Evolutionary conservation across 2,113 vertebrate species (phyloP).

Genomic region (Psittacus erithacus): DNA sequence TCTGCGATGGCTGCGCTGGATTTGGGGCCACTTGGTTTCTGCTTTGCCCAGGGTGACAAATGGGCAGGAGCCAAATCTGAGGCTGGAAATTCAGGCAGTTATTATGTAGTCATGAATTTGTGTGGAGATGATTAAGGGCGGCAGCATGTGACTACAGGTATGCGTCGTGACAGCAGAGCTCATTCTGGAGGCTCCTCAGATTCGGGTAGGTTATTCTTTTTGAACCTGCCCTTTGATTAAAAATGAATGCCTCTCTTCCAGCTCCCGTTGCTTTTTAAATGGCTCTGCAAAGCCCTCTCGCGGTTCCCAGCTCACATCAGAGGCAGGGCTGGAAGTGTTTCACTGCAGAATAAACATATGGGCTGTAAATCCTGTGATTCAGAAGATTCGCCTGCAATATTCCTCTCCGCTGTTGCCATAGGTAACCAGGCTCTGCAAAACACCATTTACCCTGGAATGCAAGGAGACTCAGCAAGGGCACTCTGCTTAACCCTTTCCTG

Average conservation of each 20-base stretch:
- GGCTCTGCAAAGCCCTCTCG: constrained; percentile 57
- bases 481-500: constrained; percentile 78
- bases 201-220: constrained; percentile 20
- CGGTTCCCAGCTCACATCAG: constrained; percentile 47
- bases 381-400: constrained; percentile 75
- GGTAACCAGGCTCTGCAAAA: constrained; percentile 81
- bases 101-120: neutral
- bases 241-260: constrained; percentile 50
- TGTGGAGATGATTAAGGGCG: neutral
- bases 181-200: neutral
- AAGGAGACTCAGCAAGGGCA: constrained; percentile 74
- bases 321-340: constrained; percentile 59
- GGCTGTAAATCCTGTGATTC: constrained; percentile 76
- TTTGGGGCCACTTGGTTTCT: neutral
- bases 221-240: constrained; percentile 50
- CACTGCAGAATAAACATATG: constrained; percentile 75
- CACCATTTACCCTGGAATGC: constrained; percentile 85
- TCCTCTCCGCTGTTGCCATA: constrained; percentile 80
- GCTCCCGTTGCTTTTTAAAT: constrained; percentile 54
- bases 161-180: neutral
- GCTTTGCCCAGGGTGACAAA: neutral
- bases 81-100: neutral
- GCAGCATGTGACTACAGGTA: neutral
- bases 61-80: neutral
- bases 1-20: accelerated